These are phyloP conservation scores for Cherax destructor DNA, from an alignment of 1,140 invertebrate species.

Conservation along the genomic window DNA sequence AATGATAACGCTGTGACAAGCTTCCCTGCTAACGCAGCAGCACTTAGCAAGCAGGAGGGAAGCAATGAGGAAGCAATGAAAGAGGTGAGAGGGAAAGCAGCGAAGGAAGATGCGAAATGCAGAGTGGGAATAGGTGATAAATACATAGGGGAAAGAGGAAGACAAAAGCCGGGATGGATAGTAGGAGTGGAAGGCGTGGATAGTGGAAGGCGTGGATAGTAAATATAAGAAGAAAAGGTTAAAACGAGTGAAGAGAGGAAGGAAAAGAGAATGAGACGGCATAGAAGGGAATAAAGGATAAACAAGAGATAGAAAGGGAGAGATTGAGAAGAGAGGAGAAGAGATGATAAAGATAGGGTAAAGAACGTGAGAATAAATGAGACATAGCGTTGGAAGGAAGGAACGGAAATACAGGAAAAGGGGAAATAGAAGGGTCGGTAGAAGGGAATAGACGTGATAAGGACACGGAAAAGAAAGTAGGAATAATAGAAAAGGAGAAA, in stretches of 20 bases:
- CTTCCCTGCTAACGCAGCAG: too few species aligned
- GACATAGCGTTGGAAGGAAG: neutral
- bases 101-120: neutral
- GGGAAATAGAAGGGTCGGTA: neutral
- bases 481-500: neutral
- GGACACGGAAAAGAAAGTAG: neutral
- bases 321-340: neutral
- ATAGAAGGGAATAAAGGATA: neutral
- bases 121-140: neutral
- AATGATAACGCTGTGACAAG: constrained; percentile 23
- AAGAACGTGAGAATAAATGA: neutral
- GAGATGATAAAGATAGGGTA: neutral
- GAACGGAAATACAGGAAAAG: neutral
- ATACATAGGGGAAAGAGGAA: neutral
- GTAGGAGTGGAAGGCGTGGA: too few species aligned
- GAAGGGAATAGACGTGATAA: neutral
- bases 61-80: neutral
- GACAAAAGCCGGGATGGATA: too few species aligned
- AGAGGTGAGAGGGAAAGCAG: too few species aligned
- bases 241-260: too few species aligned
- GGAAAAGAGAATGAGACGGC: too few species aligned
- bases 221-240: too few species aligned
- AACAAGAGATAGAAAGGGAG: too few species aligned
- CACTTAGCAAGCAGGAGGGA: neutral
- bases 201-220: too few species aligned